Conservation (phyloP, 2,113 vertebrate genomes). For the Campylomormyrus tamandua region DNA sequence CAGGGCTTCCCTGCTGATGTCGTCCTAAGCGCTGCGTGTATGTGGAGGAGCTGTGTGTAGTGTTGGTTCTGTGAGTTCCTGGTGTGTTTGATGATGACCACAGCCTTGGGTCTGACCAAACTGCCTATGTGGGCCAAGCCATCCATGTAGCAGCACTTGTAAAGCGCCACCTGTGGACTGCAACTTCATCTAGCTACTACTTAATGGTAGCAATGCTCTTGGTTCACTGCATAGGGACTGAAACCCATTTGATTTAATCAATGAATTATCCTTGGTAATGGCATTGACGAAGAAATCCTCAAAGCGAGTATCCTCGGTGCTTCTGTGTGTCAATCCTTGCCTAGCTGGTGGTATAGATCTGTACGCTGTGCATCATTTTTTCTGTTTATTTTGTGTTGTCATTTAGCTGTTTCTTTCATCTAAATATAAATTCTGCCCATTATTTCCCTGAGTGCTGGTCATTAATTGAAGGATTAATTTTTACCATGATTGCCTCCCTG, state of each 20-base stretch:
- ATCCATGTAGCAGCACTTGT: neutral
- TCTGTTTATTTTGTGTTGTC: neutral
- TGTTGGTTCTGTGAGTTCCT: neutral
- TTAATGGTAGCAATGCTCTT: neutral
- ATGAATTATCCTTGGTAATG: neutral
- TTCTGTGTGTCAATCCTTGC: neutral
- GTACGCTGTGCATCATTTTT: neutral
- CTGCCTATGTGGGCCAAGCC: neutral
- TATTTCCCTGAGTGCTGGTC: neutral
- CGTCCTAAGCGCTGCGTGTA: conserved; percentile 48
- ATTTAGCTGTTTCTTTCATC: neutral
- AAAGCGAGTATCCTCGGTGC: neutral
- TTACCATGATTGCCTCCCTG: neutral
- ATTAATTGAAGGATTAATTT: neutral
- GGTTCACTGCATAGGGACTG: neutral
- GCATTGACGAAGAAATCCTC: neutral
- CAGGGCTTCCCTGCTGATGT: conserved; percentile 40
- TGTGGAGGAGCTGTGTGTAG: conserved; percentile 45
- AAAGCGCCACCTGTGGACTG: neutral
- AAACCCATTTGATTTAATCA: neutral
- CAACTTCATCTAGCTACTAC: neutral
- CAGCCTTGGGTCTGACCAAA: neutral
- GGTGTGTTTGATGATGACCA: neutral
- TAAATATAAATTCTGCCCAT: neutral
- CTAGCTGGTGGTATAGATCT: neutral